Evolutionary conservation across 2,888 invertebrate genomes (phyloP), one percentile per base, ranked within the genome.

Genomic region (Pilophorus perplexus): DNA sequence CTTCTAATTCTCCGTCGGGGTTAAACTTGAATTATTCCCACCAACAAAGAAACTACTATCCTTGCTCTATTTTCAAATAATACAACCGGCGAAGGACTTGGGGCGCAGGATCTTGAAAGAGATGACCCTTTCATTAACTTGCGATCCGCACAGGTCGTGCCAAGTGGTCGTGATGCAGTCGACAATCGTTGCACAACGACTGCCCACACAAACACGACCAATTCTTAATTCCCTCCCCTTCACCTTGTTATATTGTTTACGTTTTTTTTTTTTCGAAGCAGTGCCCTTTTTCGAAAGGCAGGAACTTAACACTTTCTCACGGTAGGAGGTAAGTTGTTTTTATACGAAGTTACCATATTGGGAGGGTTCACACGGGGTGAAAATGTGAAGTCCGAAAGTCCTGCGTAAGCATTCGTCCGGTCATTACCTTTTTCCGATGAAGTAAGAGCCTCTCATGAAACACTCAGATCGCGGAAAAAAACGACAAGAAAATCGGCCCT

Each of bases 211-310:
- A 46, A 46, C 46, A 46, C 46, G 46, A 46, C 22, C 23, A 46
- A n/a, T 23, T 25, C 23, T 46, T 46, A 46, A 46, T 46, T 46
- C 46, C n/a, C 23, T 22, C 25, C 46, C 46, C 46, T 46, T 46
- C 46, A 23, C 46, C 46, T 46, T 46, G 46, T 46, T 46, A 23
- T 46, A 10, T 22, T 46, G 10, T 12, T 25, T 3, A 12, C 22
- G 12, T 25, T 23, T 46, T 22, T 46, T 46, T 23, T n/a, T 12
- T 46, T 46, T 18, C 22, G 46, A 12, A 46, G 25, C 20, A 22
- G 6, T 46, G 23, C 46, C 46, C 23, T 46, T 23, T 23, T 14
- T 14, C 3, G 22, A 23, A 46, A 46, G 46, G 46, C n/a, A 22
- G 25, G 46, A 6, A 22, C 14, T 6, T 44, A 44, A n/a, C n/a